Evolutionary conservation across 2,113 vertebrate genomes (phyloP), one percentile per base, ranked within the genome.

Genomic region (Aspidoscelis tigris): DNA sequence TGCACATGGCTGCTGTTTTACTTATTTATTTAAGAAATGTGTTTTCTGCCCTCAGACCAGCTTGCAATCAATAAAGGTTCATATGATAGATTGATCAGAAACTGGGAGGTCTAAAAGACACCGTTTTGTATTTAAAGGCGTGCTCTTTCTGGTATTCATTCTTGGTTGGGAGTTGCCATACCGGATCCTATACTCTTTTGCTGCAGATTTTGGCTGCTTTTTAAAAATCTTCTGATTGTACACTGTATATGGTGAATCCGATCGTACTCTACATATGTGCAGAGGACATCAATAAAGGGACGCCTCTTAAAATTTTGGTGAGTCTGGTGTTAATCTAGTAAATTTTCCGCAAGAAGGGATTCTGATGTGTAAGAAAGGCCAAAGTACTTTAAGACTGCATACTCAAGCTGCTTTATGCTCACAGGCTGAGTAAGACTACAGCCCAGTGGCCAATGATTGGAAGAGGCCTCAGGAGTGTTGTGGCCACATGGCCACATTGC

Each of bases 341-440:
- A 72, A 61, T 18, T 64, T 80, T 84, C 22, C n/a, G 16, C 33
- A 64, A 41, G 7, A 16, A 41, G n/a, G 4, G 33, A n/a, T 14
- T 21, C 50, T 44, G 26, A 65, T 84, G 58, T 71, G 24, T 47
- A 55, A 72, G 53, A 77, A 82, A 80, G 86, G 12, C 75, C 43
- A 18, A 80, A 84, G 84, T 68, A 68, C 47, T 9, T 69, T 77
- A 53, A 76, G n/a, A 55, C 7, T 43, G 47, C 7, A n/a, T 33
- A 41, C 64, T 39, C 18, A 24, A 21, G 76, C 33, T 78, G 76
- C 16, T 53, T 9, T 7, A n/a, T 66, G 43, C n/a, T 84, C n/a
- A 53, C 7, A 50, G 83, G 70, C 72, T 80, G 43, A 65, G 73
- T 78, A 73, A 14, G 55, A 7, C 55, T 58, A 12, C 55, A 58